A percentile compares a stretch with the other conserved stretches of the same genome.
Evolutionary conservation across 2,797 vertebrate species (phyloP).

Genomic region (Coregonus sp.): DNA sequence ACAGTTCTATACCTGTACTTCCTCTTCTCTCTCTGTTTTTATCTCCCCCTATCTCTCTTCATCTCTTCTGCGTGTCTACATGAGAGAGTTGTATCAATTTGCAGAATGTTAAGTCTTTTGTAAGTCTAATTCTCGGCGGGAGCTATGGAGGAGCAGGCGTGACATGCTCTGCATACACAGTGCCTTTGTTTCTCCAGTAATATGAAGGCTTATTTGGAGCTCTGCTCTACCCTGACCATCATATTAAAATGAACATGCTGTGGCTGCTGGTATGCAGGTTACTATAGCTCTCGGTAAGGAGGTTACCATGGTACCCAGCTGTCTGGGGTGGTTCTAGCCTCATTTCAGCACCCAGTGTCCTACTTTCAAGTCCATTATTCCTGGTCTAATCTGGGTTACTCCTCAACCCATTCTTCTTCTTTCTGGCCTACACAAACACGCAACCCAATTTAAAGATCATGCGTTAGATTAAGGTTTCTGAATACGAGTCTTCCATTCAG

Average conservation of each 20-base stretch:
- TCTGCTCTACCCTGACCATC: constrained; percentile 42
- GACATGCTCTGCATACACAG: constrained; percentile 18
- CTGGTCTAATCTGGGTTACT: constrained; percentile 37
- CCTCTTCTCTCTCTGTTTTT: constrained; percentile 6
- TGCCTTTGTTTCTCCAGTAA: constrained; percentile 22
- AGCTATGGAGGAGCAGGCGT: not conserved
- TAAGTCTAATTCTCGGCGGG: not conserved
- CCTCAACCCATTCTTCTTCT: constrained; percentile 42
- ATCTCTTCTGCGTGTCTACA: not conserved
- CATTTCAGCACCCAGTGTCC: constrained; percentile 60
- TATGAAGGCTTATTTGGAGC: constrained; percentile 49
- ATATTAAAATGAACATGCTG: constrained; percentile 15
- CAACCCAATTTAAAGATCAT: constrained; percentile 19
- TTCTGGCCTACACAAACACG: constrained; percentile 13
- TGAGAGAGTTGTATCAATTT: constrained; percentile 1
- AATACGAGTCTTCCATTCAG: constrained; percentile 60
- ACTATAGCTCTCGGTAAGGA: constrained; percentile 50
- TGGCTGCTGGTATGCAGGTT: constrained; percentile 57
- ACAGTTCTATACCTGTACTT: not conserved
- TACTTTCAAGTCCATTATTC: constrained; percentile 61
- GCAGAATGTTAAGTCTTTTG: not conserved
- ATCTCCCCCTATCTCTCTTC: constrained; percentile 5
- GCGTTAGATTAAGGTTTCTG: constrained; percentile 1
- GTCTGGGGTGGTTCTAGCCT: constrained; percentile 48
- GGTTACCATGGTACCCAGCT: constrained; percentile 63